Percentiles rank a stretch among this genome's conserved stretches.
phyloP scores from a whole-genome alignment of 2,888 invertebrate genomes.

The Drosophila austrosaltans region DNA sequence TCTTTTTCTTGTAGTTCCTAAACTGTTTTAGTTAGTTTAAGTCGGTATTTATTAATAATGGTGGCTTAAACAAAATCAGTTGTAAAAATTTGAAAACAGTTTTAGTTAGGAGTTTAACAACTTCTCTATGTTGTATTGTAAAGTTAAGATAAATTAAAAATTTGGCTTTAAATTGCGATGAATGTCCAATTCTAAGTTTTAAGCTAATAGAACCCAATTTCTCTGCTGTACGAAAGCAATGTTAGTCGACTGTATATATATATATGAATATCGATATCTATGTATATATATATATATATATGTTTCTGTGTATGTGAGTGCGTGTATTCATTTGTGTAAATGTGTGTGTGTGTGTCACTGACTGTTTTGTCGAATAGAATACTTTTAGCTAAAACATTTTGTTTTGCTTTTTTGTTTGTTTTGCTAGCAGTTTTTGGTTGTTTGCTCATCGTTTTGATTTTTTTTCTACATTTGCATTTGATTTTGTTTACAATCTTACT shows the following conservation, averaged over 20 bases:
- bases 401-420: conserved; percentile 50
- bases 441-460: conserved; percentile 75
- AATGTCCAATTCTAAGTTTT: not conserved
- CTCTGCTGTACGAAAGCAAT: not conserved
- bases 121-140: too few relatives aligned
- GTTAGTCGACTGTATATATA: conserved; percentile 22
- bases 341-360: conserved; percentile 42
- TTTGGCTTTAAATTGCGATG: too few relatives aligned
- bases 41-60: too few relatives aligned
- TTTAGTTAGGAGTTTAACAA: too few relatives aligned
- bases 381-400: conserved; percentile 46
- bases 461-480: conserved; percentile 64
- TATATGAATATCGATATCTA: conserved; percentile 44
- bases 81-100: too few relatives aligned
- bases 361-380: conserved; percentile 36
- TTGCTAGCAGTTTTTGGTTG: conserved; percentile 74
- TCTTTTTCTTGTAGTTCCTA: too few relatives aligned
- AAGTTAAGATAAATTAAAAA: too few relatives aligned
- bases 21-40: too few relatives aligned
- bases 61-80: too few relatives aligned
- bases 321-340: conserved; percentile 34
- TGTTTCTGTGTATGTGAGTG: conserved; percentile 31
- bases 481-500: conserved; percentile 46
- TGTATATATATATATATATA: conserved; percentile 31
- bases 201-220: not conserved